Percentiles rank a stretch among this genome's conserved stretches.
phyloP scores from a whole-genome alignment of 2,797 vertebrate species.

The Alauda arvensis region DNA sequence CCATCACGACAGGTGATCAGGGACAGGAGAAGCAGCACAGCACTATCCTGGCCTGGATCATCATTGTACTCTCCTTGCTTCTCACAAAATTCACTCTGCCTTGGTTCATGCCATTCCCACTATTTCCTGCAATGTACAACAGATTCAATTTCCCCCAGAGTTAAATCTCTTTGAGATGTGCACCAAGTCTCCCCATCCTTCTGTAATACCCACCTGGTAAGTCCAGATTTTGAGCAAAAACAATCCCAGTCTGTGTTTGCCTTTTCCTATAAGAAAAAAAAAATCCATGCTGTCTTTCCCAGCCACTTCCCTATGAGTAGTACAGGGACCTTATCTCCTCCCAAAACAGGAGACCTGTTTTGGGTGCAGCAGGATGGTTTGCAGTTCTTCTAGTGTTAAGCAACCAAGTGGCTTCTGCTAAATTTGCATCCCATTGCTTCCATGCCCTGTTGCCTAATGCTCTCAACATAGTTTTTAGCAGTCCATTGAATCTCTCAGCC shows the following conservation, averaged over 20 bases:
- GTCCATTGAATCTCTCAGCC: neutral
- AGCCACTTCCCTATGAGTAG: neutral
- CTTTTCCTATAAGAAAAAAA: neutral
- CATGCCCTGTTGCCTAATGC: neutral
- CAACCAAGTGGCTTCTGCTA: neutral
- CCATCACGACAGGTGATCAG: neutral
- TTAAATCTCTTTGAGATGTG: neutral
- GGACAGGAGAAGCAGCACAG: neutral
- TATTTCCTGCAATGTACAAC: neutral
- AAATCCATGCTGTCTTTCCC: neutral
- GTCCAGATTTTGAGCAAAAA: neutral
- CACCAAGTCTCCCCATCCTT: neutral
- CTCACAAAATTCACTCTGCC: neutral
- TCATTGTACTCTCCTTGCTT: fast-evolving
- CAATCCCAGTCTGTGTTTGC: fast-evolving
- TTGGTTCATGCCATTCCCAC: neutral
- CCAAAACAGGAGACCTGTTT: neutral
- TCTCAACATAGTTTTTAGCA: neutral
- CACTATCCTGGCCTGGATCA: neutral
- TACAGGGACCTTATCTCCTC: neutral
- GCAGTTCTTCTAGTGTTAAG: neutral
- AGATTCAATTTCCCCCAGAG: neutral
- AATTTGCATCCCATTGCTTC: neutral
- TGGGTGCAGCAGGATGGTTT: neutral
- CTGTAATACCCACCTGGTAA: neutral